Evolutionary conservation across 2,888 invertebrate genomes (phyloP).

Genomic region (Amphipoea oculea): DNA sequence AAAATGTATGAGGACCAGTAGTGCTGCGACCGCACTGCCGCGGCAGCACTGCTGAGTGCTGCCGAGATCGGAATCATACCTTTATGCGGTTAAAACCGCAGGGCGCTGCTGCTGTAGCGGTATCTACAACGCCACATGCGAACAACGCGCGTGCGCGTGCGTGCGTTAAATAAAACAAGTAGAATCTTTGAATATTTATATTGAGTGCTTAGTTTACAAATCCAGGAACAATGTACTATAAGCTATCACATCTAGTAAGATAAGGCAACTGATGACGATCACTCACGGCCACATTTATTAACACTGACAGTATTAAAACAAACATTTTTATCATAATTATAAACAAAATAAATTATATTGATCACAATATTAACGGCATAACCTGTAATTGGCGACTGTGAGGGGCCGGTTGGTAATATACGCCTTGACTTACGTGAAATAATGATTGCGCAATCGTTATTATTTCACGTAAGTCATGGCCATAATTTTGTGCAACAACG

Average conservation of each 20-base stretch:
- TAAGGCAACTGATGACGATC: slow-evolving; percentile 61
- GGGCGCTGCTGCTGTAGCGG: background rate
- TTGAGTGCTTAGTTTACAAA: slow-evolving; percentile 69
- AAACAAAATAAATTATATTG: background rate
- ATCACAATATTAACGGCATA: background rate
- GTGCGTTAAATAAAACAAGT: slow-evolving; percentile 42
- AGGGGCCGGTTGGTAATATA: no score
- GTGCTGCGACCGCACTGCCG: no score
- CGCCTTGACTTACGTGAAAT: no score
- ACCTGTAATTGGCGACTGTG: background rate
- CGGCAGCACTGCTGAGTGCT: no score
- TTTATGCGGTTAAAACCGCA: no score
- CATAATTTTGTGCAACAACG: no score
- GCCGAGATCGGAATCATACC: no score
- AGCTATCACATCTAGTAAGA: slow-evolving; percentile 66
- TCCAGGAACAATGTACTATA: slow-evolving; percentile 50
- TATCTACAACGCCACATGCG: no score
- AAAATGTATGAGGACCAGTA: no score
- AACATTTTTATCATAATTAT: background rate
- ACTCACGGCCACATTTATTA: slow-evolving; percentile 42
- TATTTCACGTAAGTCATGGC: no score
- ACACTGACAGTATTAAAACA: slow-evolving; percentile 47
- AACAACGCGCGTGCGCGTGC: no score
- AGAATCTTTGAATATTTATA: slow-evolving; percentile 63
- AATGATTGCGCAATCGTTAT: no score